Evolutionary conservation across 2,113 vertebrate species (phyloP), one percentile per base, ranked within the genome.

Genomic region (Rattus norvegicus): DNA sequence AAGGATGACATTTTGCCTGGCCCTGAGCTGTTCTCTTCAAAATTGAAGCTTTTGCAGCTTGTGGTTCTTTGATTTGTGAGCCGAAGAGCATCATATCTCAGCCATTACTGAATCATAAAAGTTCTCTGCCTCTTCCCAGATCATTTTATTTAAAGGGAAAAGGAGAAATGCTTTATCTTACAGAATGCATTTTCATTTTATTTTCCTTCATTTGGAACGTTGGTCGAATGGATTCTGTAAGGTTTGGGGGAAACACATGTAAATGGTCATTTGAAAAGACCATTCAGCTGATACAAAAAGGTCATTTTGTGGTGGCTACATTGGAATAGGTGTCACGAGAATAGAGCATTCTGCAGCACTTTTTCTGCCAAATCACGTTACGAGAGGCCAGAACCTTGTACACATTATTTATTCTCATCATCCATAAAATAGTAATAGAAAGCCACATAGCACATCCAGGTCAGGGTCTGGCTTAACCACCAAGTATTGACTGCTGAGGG

Each of bases 11-110:
- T 98, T 98, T 98, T 98, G 79, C 96, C 97, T 97, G 96, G 96
- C 98, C 98, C 97, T 98, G 96, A 98, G 96, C 96, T 97, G 95
- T 95, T 97, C 86, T 97, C 77, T 98, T 98, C 89, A 2, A 97
- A 98, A 97, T 83, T 98, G 97, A 98, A 98, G 95, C 43, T 97
- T 98, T 98, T 98, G 90, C 98, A 97, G 95, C 92, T 96, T 97
- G 90, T 72, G 88, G 67, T 67, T 87, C 97, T 98, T 98, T 98
- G 98, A 98, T 98, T 98, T 98, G 95, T 97, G 96, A 98, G 96
- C 92, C 97, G 95, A 97, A 97, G 63, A 96, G 94, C 96, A 98
- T 97, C 93, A 80, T 87, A 95, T 97, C 95, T 98, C 98, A 96
- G 94, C 93, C 96, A 98, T 98, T 98, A 98, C 93, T 69, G 95